Evolutionary conservation across 2,888 invertebrate genomes (phyloP), one percentile per base, ranked within the genome.

Genomic region (Vesta saturnalis): DNA sequence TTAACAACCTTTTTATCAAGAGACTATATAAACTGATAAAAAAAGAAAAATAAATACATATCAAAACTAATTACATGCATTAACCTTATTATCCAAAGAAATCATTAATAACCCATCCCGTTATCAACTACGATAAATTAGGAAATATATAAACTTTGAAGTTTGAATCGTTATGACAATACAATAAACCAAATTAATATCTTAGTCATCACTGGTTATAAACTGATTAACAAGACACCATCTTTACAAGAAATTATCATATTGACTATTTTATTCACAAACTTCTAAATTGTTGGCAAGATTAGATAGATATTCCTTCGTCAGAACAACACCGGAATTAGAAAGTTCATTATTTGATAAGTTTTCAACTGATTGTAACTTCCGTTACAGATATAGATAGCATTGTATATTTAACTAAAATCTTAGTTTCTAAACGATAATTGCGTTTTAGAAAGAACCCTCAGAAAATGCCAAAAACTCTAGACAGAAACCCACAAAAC

Each of bases 321-420:
- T 69, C 61, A 64, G 64, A 69, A 69, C 64, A 64, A 69, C 64
- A 72, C 77, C 79, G 78, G 79, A 79, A 78, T 76, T 78, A 74
- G 75, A 78, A 78, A 78, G 77, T 78, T 77, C 74, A 76, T 72
- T 72, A 76, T 75, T 78, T 76, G 79, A 79, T 79, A 80, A 77
- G 77, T 78, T 77, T 78, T 75, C 70, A 77, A 75, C 74, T 74
- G 79, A 80, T 79, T 79, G 77, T 74, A 75, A 78, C 79, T 80
- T 80, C 80, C 80, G 78, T 76, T 76, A 64, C 71, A 77, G 79
- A 79, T 80, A 76, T 69, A 79, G 79, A 80, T 78, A 79, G 67
- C 64, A 72, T 69, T 64, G 43, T 63, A 70, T 68, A 68, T 72
- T 69, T 64, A 67, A 59, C 56, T 57, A 65, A 61, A 66, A 64